Evolutionary conservation across 2,888 invertebrate species (phyloP), one percentile per base, ranked within the genome.

Genomic region (Drosophila picticornis): DNA sequence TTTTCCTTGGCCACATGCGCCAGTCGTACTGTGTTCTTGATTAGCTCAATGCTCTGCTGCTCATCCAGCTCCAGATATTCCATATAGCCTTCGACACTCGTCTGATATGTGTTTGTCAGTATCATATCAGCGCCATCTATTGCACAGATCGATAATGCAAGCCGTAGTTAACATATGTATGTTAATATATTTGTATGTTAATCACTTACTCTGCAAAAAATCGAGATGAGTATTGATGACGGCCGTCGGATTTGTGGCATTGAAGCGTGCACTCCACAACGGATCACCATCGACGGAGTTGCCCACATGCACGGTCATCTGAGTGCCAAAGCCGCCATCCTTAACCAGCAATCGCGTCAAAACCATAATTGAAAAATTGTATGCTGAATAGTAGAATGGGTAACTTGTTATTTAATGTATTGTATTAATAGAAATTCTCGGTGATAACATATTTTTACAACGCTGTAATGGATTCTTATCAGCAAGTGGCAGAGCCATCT

Each of bases 91-190:
- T 95, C 95, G 66, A 96, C 94, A 62, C 96, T 96, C 7, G 97
- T 97, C 94, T 99, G 98, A 93, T 98, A 99, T 51, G 97, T 97
- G 90, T 97, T 97, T 46, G 98, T 98, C 91, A 96, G 95, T 84
- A 99, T 96, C 72, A 98, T 94, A 91, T 98, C 96, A 48, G 98
- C 96, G 27, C 98, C 98, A 91, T 97, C 97, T 95, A 94, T n/a
- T 50, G 58, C 56, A 50, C 10, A 43, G 46, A 83, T 93, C 53
- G 7, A 60, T 63, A 59, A 40, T 32, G 10, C 6, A 32, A 25
- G n/a, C 34, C 63, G 32, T 64, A 66, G 51, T 56, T 57, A 77
- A 72, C 52, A 58, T 56, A 38, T 19, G 29, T 19, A 10, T 29
- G 27, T 19, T 19, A 16, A 10, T 0, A 36, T 27, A 25, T 34